phyloP scores from a whole-genome alignment of 2,113 vertebrate species.

The Myrmecophaga tridactyla region DNA sequence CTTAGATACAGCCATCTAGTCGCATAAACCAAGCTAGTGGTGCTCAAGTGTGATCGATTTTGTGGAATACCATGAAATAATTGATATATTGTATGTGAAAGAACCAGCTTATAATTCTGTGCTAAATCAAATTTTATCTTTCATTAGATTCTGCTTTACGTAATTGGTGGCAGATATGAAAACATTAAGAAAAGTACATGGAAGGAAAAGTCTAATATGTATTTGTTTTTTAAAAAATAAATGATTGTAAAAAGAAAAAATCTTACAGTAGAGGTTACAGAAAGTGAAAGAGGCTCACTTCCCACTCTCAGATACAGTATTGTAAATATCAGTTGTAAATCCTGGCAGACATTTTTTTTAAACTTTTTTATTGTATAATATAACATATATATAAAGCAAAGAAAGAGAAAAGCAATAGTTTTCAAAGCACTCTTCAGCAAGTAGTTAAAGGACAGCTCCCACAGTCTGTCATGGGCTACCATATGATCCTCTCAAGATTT shows the following conservation, averaged over 20 bases:
- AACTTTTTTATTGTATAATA: too few species aligned
- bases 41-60: background rate
- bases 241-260: slow-evolving; percentile 1
- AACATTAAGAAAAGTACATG: background rate
- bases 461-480: too few species aligned
- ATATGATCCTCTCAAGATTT: too few species aligned
- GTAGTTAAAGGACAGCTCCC: too few species aligned
- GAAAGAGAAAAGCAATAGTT: too few species aligned
- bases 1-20: background rate
- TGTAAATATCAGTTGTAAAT: background rate
- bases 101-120: background rate
- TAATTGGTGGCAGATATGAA: background rate
- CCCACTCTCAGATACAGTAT: background rate
- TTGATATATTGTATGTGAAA: background rate
- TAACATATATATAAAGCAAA: too few species aligned
- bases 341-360: background rate
- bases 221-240: background rate
- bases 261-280: background rate
- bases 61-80: background rate
- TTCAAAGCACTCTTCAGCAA: too few species aligned
- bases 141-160: background rate
- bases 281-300: background rate
- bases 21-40: background rate
- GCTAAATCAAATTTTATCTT: slow-evolving; percentile 6
- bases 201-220: background rate